A percentile compares a stretch with the other conserved stretches of the same genome.
Conservation (phyloP, 1,140 invertebrate genomes). For the Diorhabda elongata region DNA sequence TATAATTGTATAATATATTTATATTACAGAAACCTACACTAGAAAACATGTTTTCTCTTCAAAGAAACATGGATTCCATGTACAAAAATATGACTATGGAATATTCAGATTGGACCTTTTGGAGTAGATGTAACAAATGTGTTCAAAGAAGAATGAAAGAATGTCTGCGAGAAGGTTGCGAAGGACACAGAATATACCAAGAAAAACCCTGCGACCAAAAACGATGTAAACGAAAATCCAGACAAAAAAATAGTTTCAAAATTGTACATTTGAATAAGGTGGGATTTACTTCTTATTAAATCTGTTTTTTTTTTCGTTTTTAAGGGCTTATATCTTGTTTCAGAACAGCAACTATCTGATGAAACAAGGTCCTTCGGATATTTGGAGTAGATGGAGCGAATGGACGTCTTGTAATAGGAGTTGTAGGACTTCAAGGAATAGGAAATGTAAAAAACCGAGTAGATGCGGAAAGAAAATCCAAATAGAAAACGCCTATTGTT, state of each 20-base stretch:
- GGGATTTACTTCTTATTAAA: background rate
- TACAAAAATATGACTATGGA: background rate
- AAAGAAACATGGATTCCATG: background rate
- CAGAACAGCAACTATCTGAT: slow-evolving; percentile 33
- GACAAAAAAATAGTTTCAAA: slow-evolving; percentile 31
- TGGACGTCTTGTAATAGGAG: slow-evolving; percentile 49
- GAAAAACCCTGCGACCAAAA: slow-evolving; percentile 37
- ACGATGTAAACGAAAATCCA: slow-evolving; percentile 36
- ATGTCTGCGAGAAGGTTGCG: slow-evolving; percentile 33
- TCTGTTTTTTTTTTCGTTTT: background rate
- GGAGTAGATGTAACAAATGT: slow-evolving; percentile 39
- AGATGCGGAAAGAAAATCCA: slow-evolving; percentile 69
- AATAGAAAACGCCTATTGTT: slow-evolving; percentile 80
- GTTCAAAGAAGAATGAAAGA: slow-evolving; percentile 39
- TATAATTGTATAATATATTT: too few relatives aligned
- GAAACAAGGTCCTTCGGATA: slow-evolving; percentile 31
- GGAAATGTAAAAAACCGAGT: slow-evolving; percentile 68
- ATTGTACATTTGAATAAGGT: slow-evolving; percentile 37
- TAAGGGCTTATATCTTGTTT: slow-evolving; percentile 17
- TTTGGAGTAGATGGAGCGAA: slow-evolving; percentile 48
- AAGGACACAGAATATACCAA: slow-evolving; percentile 36
- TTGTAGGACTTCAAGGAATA: slow-evolving; percentile 48
- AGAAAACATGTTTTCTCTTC: background rate
- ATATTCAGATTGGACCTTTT: slow-evolving; percentile 35
- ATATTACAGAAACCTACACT: background rate